These are phyloP conservation scores for Scotopteryx bipunctaria DNA, from an alignment of 2,888 invertebrate species.

Conservation along the genomic window DNA sequence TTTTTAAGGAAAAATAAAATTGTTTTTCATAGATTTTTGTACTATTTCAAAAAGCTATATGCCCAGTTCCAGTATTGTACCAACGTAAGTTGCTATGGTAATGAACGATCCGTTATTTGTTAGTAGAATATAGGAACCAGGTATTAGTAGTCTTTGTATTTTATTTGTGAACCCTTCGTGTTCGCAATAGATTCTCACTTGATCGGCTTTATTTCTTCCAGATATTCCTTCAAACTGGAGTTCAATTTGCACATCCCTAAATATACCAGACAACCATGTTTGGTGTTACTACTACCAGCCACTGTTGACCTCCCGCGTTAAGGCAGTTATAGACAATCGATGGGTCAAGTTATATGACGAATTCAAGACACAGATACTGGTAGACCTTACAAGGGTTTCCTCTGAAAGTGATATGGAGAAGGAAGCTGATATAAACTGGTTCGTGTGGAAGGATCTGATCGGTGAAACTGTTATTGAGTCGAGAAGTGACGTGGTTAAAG, in stretches of 20 bases:
- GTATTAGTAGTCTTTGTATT: too few species aligned
- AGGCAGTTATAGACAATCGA: slow-evolving; percentile 81
- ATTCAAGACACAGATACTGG: slow-evolving; percentile 66
- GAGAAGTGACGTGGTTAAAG: slow-evolving; percentile 69
- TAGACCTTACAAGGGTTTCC: slow-evolving; percentile 70
- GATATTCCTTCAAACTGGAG: slow-evolving; percentile 86
- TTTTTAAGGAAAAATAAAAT: too few species aligned
- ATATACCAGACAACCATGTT: slow-evolving; percentile 83
- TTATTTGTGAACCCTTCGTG: too few species aligned
- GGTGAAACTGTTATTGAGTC: slow-evolving; percentile 77
- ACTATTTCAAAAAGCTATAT: too few species aligned
- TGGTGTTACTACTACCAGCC: slow-evolving; percentile 90
- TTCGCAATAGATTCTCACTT: too few species aligned
- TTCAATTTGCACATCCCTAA: slow-evolving; percentile 83
- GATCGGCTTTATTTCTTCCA: too few species aligned
- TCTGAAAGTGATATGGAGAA: slow-evolving; percentile 75
- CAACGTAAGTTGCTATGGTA: too few species aligned
- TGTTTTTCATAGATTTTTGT: too few species aligned
- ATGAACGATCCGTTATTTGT: too few species aligned
- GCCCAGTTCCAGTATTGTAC: too few species aligned
- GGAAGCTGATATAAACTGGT: slow-evolving; percentile 87
- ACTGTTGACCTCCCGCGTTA: slow-evolving; percentile 87
- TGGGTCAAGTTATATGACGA: slow-evolving; percentile 68
- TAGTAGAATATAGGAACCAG: too few species aligned
- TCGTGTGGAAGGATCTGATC: slow-evolving; percentile 88